Percentiles rank a stretch among this genome's conserved stretches.
phyloP scores from a whole-genome alignment of 2,797 vertebrate genomes.

The Enteromius paludinosus region DNA sequence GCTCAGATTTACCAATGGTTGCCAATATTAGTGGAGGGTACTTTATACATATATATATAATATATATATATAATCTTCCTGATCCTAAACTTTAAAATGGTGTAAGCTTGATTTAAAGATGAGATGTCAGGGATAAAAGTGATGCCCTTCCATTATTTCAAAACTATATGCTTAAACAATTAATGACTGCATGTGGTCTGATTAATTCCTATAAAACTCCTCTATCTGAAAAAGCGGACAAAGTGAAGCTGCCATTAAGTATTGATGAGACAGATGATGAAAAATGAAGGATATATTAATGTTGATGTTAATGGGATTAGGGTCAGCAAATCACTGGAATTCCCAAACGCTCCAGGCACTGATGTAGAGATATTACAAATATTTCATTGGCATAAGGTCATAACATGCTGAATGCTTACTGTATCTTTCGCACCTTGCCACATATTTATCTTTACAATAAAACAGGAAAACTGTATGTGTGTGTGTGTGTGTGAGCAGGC shows the following conservation, averaged over 20 bases:
- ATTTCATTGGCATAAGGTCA: background rate
- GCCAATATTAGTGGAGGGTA: too few species aligned
- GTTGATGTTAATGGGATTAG: conserved; percentile 33
- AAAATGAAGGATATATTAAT: conserved; percentile 51
- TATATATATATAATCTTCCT: background rate
- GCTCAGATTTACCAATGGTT: too few species aligned
- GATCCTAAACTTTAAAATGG: background rate
- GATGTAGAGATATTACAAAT: background rate
- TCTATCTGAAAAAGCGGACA: background rate
- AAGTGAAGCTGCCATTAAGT: conserved; percentile 46
- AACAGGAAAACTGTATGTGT: background rate
- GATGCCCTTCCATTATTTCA: background rate
- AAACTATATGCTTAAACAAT: background rate
- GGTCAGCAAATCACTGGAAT: conserved; percentile 28
- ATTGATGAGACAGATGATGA: conserved; percentile 54
- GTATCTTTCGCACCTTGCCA: background rate
- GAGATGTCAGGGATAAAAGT: background rate
- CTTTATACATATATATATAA: too few species aligned
- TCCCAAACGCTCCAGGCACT: conserved; percentile 1
- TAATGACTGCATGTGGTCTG: background rate
- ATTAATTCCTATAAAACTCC: conserved; percentile 55
- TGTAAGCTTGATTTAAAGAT: background rate
- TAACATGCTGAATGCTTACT: background rate
- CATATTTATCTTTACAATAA: background rate
- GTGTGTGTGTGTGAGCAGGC: background rate